Evolutionary conservation across 2,888 invertebrate species (phyloP).

Genomic region (Stenotaenia linearis): DNA sequence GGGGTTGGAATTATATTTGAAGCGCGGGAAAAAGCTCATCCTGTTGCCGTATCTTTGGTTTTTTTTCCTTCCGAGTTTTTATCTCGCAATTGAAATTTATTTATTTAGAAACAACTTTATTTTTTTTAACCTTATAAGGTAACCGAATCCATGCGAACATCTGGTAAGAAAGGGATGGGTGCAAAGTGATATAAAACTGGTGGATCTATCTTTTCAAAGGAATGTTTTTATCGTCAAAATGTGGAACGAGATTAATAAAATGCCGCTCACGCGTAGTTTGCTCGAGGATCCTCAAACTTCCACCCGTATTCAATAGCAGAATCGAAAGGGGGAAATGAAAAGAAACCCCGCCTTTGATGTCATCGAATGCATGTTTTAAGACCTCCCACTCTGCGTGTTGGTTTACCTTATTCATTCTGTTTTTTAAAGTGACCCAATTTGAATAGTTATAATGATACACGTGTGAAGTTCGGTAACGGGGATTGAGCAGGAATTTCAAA

Average conservation of each 20-base stretch:
- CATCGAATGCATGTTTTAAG: neutral
- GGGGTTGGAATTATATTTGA: neutral
- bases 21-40: neutral
- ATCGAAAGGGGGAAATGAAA: conserved; percentile 2
- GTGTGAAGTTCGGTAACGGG: neutral
- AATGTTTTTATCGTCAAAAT: conserved; percentile 14
- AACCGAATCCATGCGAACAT: conserved; percentile 8
- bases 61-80: neutral
- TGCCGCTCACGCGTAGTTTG: conserved; percentile 24
- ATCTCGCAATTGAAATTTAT: conserved; percentile 1
- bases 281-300: neutral
- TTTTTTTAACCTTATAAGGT: conserved; percentile 16
- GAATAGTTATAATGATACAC: neutral
- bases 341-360: conserved; percentile 14
- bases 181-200: conserved; percentile 11
- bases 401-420: neutral
- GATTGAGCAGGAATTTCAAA: neutral
- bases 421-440: neutral
- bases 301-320: neutral
- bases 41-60: neutral
- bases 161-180: conserved; percentile 17
- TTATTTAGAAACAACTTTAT: conserved; percentile 6
- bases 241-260: conserved; percentile 24
- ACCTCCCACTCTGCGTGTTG: conserved; percentile 1
- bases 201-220: neutral